Percentiles rank a stretch among this genome's conserved stretches.
Conservation (phyloP, 2,888 invertebrate genomes). For the Gisinianus flammeolus region DNA sequence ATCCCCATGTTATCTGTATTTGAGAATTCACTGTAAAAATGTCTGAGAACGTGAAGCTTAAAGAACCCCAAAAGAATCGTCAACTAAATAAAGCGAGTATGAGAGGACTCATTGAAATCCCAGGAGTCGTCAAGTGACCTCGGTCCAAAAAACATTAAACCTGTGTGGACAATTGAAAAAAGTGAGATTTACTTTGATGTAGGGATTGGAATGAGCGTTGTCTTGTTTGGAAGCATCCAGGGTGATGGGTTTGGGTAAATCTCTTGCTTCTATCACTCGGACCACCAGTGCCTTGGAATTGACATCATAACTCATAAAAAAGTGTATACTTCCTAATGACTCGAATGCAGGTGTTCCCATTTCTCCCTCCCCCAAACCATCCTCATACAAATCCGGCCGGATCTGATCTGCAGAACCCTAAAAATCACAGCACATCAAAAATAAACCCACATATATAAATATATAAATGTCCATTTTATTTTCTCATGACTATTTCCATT, state of each 20-base stretch:
- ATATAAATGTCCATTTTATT: too few species aligned
- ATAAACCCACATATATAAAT: not conserved
- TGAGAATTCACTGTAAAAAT: too few species aligned
- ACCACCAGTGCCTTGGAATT: slow-evolving; percentile 58
- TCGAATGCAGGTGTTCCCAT: slow-evolving; percentile 43
- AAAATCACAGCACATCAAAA: not conserved
- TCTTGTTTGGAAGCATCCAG: slow-evolving; percentile 61
- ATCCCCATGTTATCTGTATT: not conserved
- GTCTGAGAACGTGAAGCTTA: too few species aligned
- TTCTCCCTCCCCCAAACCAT: slow-evolving; percentile 14
- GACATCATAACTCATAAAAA: slow-evolving; percentile 52
- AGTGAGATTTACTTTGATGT: slow-evolving; percentile 59
- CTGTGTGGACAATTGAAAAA: too few species aligned
- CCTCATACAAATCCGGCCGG: slow-evolving; percentile 52
- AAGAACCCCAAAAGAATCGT: too few species aligned
- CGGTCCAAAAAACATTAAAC: too few species aligned
- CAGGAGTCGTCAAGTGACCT: too few species aligned
- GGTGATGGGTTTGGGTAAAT: slow-evolving; percentile 62
- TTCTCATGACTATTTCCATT: too few species aligned
- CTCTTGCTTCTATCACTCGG: slow-evolving; percentile 63
- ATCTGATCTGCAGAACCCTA: slow-evolving; percentile 56
- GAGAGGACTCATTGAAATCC: too few species aligned
- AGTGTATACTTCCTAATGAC: slow-evolving; percentile 50
- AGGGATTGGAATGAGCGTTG: slow-evolving; percentile 63
- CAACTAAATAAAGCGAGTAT: too few species aligned